Base-by-base conservation (phyloP, 2,888 invertebrate genomes). In the Psylliodes chrysocephalus region DNA sequence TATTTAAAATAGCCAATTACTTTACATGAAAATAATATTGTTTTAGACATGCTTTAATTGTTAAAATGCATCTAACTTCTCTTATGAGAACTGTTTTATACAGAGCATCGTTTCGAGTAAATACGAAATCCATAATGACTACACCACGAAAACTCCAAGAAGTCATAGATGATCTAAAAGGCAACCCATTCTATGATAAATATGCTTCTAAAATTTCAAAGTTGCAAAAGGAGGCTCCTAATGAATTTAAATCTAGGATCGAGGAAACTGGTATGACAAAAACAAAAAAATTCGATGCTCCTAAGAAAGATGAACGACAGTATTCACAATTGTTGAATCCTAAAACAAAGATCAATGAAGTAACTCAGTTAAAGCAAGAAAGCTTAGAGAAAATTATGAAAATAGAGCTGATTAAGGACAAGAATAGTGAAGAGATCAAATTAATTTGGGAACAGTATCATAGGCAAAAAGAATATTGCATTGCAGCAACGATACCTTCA, bases 371-470 rank as follows among this genome's bases (percentile, higher is more conserved):
- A 2, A 69, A 68, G 60, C 84, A 86, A 69, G 84, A 85, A 68
- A 77, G 82, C 42, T 84, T 95, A 1, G 84, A 85, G 59, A 89
- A 89, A 71, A 88, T 94, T 60, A 91, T 95, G 86, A 94, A 93
- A 83, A 70, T 90, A 30, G 92, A 94, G 10, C 83, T 94, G 62
- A 86, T 95, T 0, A 79, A 85, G 71, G 88, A 91, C 73, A 92
- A 93, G 81, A 84, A 83, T 62, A 85, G 87, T 12, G 86, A 88
- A 25, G 94, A 94, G 80, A 90, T 95, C 30, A 84, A 86, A 71
- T 76, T 83, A 53, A 92, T 95, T 69, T 95, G 95, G 95, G 85
- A 88, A 54, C 87, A 91, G 74, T 94, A 94, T 80, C 93, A 94
- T 76, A 88, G 89, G 68, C 85, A 87, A 5, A 93, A 93, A 80